A percentile compares a stretch with the other conserved stretches of the same genome.
phyloP scores from a whole-genome alignment of 92 coral and sea anemone genomes.

The Paragorgia papillata region DNA sequence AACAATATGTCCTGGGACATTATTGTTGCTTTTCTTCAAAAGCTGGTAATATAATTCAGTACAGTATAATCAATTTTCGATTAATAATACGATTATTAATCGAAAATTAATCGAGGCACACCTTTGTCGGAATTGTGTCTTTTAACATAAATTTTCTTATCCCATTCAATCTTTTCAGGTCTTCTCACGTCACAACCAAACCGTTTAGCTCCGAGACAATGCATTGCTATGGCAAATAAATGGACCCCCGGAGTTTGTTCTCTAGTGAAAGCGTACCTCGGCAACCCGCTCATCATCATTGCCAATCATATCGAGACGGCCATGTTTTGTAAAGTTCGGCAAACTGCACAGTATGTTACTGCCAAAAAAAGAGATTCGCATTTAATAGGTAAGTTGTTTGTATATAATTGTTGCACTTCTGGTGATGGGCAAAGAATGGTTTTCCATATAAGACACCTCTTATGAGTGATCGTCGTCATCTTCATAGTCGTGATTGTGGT shows the following conservation, averaged over 20 bases:
- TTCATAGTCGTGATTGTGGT: too few species aligned
- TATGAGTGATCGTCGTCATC: too few species aligned
- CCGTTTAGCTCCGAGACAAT: conserved; percentile 82
- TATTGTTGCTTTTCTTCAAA: too few species aligned
- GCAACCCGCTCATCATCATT: conserved; percentile 77
- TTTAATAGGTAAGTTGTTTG: conserved; percentile 54
- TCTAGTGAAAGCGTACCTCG: conserved; percentile 78
- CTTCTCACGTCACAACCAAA: conserved; percentile 67
- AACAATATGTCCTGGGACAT: too few species aligned
- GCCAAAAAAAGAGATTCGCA: conserved; percentile 59
- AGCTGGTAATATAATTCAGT: too few species aligned
- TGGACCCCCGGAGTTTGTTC: conserved; percentile 92
- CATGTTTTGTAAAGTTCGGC: conserved; percentile 73
- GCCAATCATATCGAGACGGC: conserved; percentile 81
- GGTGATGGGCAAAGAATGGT: too few species aligned
- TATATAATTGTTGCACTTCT: background rate
- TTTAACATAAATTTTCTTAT: too few species aligned
- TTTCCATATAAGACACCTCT: too few species aligned
- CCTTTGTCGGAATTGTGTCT: too few species aligned
- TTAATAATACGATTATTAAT: too few species aligned
- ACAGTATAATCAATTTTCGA: too few species aligned
- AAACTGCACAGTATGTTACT: conserved; percentile 61
- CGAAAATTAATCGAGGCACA: too few species aligned
- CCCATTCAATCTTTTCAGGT: conserved; percentile 58
- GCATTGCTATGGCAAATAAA: conserved; percentile 74